Evolutionary conservation across 2,888 invertebrate genomes (phyloP).

Genomic region (Hirtodrosophila cameraria): DNA sequence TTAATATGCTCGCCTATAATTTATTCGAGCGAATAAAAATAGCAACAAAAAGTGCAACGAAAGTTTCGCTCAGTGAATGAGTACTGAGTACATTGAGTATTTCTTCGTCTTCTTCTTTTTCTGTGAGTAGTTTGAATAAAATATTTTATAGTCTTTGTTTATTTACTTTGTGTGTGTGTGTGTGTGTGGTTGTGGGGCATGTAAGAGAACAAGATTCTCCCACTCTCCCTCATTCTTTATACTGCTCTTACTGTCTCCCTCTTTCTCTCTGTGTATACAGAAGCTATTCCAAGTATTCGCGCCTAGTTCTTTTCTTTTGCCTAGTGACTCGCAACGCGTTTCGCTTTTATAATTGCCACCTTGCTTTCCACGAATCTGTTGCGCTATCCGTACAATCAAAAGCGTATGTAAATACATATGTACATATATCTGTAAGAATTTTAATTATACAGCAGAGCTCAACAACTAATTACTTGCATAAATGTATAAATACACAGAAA

Average conservation of each 20-base stretch:
- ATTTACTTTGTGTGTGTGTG: slow-evolving; percentile 33
- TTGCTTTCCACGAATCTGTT: slow-evolving; percentile 70
- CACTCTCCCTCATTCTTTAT: background rate
- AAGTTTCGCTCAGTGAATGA: slow-evolving; percentile 21
- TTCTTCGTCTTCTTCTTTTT: slow-evolving; percentile 13
- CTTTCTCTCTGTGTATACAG: slow-evolving; percentile 7
- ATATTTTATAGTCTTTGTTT: slow-evolving; percentile 48
- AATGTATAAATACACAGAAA: slow-evolving; percentile 13
- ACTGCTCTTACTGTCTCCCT: background rate
- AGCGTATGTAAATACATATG: slow-evolving; percentile 57
- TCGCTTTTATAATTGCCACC: slow-evolving; percentile 72
- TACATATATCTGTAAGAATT: slow-evolving; percentile 54
- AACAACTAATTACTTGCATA: slow-evolving; percentile 51
- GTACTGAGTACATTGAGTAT: slow-evolving; percentile 1
- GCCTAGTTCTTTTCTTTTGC: slow-evolving; percentile 32
- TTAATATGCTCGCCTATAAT: background rate
- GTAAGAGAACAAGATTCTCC: slow-evolving; percentile 37
- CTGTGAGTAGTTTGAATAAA: slow-evolving; percentile 17
- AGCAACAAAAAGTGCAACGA: slow-evolving; percentile 39
- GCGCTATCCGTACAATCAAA: slow-evolving; percentile 54
- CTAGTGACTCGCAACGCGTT: slow-evolving; percentile 37
- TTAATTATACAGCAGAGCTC: slow-evolving; percentile 61
- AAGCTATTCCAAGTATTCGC: slow-evolving; percentile 9
- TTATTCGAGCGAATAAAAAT: slow-evolving; percentile 41
- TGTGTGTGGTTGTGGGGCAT: slow-evolving; percentile 13